phyloP scores from a whole-genome alignment of 2,797 vertebrate genomes.

The Tenualosa thibaudeaui region DNA sequence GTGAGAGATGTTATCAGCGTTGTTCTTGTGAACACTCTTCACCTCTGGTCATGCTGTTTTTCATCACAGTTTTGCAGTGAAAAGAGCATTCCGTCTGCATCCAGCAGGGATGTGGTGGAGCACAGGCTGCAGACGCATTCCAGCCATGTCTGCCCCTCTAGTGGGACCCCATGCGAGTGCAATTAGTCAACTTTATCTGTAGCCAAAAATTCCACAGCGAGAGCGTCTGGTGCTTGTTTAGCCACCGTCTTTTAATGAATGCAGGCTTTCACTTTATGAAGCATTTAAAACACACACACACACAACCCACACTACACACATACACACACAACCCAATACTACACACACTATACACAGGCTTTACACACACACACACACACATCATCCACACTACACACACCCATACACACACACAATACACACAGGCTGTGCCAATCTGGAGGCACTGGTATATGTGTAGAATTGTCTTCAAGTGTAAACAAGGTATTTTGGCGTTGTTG shows the following conservation, averaged over 20 bases:
- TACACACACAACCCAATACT: too few species aligned
- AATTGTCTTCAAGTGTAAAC: not conserved
- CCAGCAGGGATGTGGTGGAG: not conserved
- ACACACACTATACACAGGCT: not conserved
- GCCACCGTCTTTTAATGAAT: slow-evolving; percentile 25
- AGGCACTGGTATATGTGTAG: not conserved
- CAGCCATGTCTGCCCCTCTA: slow-evolving; percentile 24
- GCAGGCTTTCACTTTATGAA: slow-evolving; percentile 8
- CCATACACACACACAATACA: not conserved
- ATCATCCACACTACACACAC: not conserved
- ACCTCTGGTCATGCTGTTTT: not conserved
- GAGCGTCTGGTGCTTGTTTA: slow-evolving; percentile 34
- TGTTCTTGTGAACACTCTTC: not conserved
- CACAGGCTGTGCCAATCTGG: not conserved
- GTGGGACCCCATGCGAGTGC: not conserved
- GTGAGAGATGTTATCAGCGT: not conserved
- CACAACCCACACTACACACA: not conserved
- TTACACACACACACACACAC: not conserved
- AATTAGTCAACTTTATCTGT: slow-evolving; percentile 38
- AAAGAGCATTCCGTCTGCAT: not conserved
- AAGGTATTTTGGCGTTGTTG: slow-evolving; percentile 26
- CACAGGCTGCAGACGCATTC: not conserved
- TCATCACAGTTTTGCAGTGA: not conserved
- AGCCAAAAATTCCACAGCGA: slow-evolving; percentile 38
- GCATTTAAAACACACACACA: not conserved